Conservation (phyloP, 2,797 vertebrate genomes). For the Nothura maculosa region DNA sequence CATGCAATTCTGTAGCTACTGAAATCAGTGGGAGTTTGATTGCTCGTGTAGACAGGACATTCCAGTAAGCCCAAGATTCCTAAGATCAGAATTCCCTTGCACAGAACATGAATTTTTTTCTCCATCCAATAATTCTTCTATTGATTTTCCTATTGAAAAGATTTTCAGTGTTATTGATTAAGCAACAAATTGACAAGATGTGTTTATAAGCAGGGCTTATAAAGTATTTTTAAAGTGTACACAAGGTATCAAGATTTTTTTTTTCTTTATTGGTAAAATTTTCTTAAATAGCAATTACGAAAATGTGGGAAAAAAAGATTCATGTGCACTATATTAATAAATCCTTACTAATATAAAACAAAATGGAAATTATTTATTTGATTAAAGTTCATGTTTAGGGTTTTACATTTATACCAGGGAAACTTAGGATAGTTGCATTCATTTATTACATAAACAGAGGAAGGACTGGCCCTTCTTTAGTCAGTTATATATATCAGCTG, state of each 20-base stretch:
- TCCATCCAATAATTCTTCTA: background rate
- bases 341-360: background rate
- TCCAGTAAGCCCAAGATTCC: background rate
- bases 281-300: background rate
- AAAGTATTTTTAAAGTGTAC: background rate
- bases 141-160: background rate
- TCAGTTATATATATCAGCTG: slow-evolving; percentile 15
- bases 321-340: background rate
- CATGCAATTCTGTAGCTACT: background rate
- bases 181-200: background rate
- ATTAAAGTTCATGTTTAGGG: background rate
- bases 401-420: background rate
- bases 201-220: background rate
- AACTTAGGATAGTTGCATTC: background rate
- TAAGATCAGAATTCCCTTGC: background rate
- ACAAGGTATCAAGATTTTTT: background rate
- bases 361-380: background rate
- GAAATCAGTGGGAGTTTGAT: background rate
- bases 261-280: background rate
- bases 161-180: slow-evolving; percentile 21
- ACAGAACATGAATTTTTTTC: background rate
- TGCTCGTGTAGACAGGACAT: background rate
- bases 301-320: background rate
- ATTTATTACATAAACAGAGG: background rate
- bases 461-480: background rate